Conservation (phyloP, 2,888 invertebrate species). For the Muschampia plurimacula region DNA sequence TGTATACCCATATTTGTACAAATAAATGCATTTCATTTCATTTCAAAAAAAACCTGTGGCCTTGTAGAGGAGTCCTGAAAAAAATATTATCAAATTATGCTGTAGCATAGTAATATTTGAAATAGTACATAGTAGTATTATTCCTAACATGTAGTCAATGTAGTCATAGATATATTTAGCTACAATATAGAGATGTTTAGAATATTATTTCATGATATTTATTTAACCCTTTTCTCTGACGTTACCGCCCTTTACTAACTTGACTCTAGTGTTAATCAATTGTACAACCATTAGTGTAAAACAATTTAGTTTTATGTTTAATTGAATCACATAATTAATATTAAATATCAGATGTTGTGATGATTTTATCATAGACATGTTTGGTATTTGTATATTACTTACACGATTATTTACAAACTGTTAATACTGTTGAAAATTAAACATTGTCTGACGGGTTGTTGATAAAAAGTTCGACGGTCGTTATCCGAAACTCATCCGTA, state of each 20-base stretch:
- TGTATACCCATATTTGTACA: no score
- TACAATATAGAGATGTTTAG: background rate
- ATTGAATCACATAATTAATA: slow-evolving; percentile 10
- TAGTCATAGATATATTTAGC: background rate
- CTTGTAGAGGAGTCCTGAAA: background rate
- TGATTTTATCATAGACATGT: slow-evolving; percentile 33
- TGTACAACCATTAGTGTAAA: background rate
- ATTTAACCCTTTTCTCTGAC: background rate
- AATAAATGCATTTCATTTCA: no score
- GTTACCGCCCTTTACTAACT: background rate
- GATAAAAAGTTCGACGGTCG: slow-evolving; percentile 36
- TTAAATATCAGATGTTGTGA: slow-evolving; percentile 31
- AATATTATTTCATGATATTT: background rate
- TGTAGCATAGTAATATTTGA: background rate
- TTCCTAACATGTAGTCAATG: background rate
- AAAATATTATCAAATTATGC: background rate
- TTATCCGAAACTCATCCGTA: slow-evolving; percentile 32
- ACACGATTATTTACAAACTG: slow-evolving; percentile 22
- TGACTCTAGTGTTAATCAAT: background rate
- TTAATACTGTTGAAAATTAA: slow-evolving; percentile 23
- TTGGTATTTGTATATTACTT: slow-evolving; percentile 31
- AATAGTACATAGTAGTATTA: background rate
- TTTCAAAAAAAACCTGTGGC: no score
- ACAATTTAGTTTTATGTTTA: slow-evolving; percentile 16
- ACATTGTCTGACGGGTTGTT: slow-evolving; percentile 33